Evolutionary conservation across 2,888 invertebrate genomes (phyloP), one percentile per base, ranked within the genome.

Genomic region (Habrosyne pyritoides): DNA sequence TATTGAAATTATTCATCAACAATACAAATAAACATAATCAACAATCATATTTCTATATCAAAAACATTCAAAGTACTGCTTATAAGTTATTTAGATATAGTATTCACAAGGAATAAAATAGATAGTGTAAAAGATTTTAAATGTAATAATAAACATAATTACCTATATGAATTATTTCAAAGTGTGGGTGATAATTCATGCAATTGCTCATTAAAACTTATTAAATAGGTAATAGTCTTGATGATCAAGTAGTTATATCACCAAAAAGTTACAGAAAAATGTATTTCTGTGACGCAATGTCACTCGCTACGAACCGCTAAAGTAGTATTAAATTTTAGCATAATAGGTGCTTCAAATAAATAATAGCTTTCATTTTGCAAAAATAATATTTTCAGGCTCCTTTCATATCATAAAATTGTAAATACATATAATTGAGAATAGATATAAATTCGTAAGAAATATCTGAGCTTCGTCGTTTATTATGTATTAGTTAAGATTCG

Each of bases 401-500:
- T 84, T 71, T 90, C 92, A 91, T 91, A 92, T 91, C 91, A 91
- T 85, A 72, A 74, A 42, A 48, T 28, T 91, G 91, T 91, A 91
- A 65, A 90, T 91, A 91, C 73, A 84, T 83, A 79, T 81, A 83
- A 82, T 81, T 77, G 28, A 50, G 28, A 79, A 84, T 86, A 87
- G 81, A 77, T 81, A 78, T 84, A 83, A 86, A 82, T 81, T 87
- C 81, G 80, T 86, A 88, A 87, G 87, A 84, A 87, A 89, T 91
- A 89, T 90, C 90, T 92, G 91, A 92, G 91, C 91, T 92, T 92
- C 75, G 87, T 88, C 87, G 85, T 89, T 90, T 89, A 89, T 85
- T 84, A 78, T 82, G 79, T 83, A 84, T 81, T 81, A 84, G 79
- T 73, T 90, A 91, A 86, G 85, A 70, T 76, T 82, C 75, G 71